Conservation (phyloP, 2,888 invertebrate genomes). For the Drosophila setosimentum region DNA sequence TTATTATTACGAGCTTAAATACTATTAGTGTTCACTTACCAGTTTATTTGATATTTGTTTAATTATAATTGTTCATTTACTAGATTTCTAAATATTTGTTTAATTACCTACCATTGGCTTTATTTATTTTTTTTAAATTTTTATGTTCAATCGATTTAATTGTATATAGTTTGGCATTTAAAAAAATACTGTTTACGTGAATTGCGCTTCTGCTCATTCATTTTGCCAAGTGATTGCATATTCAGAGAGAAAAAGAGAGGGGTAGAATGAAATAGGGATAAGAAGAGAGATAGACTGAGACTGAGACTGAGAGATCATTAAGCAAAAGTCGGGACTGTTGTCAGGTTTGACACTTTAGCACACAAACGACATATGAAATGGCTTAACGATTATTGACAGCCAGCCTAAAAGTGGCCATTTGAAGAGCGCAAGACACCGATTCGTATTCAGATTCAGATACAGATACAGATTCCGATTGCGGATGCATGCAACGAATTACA, state of each 20-base stretch:
- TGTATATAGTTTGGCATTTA: too few relatives aligned
- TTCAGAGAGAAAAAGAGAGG: conserved; percentile 5
- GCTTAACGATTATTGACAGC: conserved; percentile 82
- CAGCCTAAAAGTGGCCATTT: conserved; percentile 75
- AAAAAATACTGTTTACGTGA: neutral
- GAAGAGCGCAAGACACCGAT: conserved; percentile 46
- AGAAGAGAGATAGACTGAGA: neutral
- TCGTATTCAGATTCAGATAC: conserved; percentile 26
- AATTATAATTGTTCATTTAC: neutral
- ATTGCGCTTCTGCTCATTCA: neutral
- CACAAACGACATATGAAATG: conserved; percentile 76
- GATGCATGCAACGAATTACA: conserved; percentile 53
- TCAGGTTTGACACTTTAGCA: conserved; percentile 81
- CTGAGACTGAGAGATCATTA: conserved; percentile 66
- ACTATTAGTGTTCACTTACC: neutral
- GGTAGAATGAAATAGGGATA: neutral
- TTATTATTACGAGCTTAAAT: too few relatives aligned
- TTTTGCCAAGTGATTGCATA: conserved; percentile 21
- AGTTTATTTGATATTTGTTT: neutral
- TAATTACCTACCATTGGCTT: neutral
- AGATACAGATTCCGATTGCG: conserved; percentile 43
- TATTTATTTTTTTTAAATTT: neutral
- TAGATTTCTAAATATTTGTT: neutral
- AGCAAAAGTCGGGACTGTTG: conserved; percentile 79
- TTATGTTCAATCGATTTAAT: neutral